Evolutionary conservation across 2,888 invertebrate species (phyloP).

Genomic region (Polietes domitor): DNA sequence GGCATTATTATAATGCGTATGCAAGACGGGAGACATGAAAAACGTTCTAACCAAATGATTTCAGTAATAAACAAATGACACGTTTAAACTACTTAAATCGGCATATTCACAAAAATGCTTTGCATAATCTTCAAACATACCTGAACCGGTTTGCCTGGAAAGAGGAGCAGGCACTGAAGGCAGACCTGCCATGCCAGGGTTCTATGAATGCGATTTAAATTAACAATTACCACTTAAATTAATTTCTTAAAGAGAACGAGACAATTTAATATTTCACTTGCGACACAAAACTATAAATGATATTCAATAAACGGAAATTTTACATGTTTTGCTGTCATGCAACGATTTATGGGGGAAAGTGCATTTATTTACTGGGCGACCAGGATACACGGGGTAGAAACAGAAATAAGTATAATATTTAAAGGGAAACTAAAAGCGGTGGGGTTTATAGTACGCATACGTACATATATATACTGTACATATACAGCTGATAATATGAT

Average conservation of each 20-base stretch:
- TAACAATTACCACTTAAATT: neutral
- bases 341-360: too few species aligned
- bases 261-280: conserved; percentile 9
- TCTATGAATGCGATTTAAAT: conserved; percentile 1
- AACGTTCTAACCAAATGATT: too few species aligned
- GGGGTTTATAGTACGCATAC: too few species aligned
- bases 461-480: too few species aligned
- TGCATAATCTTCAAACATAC: conserved; percentile 7
- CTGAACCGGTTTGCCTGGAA: neutral
- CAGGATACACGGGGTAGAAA: too few species aligned
- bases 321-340: neutral
- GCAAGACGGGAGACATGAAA: neutral
- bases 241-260: neutral
- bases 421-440: too few species aligned
- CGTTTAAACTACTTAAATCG: conserved; percentile 2
- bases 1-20: neutral
- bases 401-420: too few species aligned
- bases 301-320: conserved; percentile 59
- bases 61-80: conserved; percentile 52
- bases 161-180: neutral
- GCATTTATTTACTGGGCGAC: too few species aligned
- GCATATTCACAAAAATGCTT: too few species aligned
- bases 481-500: too few species aligned
- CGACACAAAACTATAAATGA: conserved; percentile 18
- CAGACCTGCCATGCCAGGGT: too few species aligned